Evolutionary conservation across 2,113 vertebrate genomes (phyloP).

Genomic region (Trinectes maculatus): DNA sequence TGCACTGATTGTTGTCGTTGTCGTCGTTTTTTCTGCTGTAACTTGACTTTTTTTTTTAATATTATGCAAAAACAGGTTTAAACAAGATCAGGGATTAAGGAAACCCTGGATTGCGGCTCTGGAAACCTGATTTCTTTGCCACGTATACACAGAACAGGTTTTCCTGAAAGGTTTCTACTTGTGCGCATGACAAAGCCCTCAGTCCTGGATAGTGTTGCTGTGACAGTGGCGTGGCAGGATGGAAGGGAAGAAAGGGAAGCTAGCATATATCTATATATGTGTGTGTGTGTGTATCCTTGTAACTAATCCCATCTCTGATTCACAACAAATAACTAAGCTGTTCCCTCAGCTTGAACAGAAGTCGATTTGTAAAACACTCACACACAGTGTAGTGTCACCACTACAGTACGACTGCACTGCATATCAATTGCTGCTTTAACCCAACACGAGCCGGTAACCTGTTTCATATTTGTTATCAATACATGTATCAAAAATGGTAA

Average conservation of each 20-base stretch:
- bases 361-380: neutral
- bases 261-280: neutral
- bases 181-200: conserved; percentile 8
- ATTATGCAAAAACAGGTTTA: neutral
- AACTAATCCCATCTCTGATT: conserved; percentile 4
- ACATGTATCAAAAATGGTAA: no score
- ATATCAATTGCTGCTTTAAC: neutral
- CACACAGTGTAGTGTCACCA: no score
- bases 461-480: neutral
- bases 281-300: neutral
- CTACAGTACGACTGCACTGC: no score
- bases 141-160: neutral
- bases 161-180: neutral
- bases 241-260: no score
- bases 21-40: neutral
- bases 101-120: neutral
- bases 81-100: neutral
- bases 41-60: neutral
- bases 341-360: neutral
- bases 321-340: neutral
- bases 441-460: neutral
- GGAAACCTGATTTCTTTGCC: conserved; percentile 1
- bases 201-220: neutral
- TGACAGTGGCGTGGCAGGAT: neutral
- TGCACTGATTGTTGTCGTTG: no score